Evolutionary conservation across 2,113 vertebrate genomes (phyloP).

Genomic region (Promerops cafer): DNA sequence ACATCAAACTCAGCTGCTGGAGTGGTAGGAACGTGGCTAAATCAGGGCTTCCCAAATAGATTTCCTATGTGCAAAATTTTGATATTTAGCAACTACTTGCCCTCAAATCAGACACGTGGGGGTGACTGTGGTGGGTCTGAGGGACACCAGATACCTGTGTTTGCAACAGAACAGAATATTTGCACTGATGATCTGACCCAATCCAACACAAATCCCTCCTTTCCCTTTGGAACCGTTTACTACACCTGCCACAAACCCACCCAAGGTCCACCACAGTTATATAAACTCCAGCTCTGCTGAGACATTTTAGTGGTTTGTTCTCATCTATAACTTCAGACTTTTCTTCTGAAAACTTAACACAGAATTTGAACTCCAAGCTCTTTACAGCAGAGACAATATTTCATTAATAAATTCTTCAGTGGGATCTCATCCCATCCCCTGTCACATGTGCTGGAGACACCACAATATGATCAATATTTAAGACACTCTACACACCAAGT

Average conservation of each 20-base stretch:
- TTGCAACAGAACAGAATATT: not conserved
- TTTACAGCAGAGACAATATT: not conserved
- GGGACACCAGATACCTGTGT: rapidly evolving
- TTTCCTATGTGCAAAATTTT: not conserved
- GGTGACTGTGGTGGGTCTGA: not conserved
- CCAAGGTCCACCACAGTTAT: not conserved
- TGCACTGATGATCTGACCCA: not conserved
- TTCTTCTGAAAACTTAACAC: not conserved
- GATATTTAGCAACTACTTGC: not conserved
- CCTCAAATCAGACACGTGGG: rapidly evolving
- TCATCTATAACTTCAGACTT: not conserved
- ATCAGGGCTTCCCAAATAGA: not conserved
- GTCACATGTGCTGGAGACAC: not conserved
- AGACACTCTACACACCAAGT: not conserved
- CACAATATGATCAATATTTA: not conserved
- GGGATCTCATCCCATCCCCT: not conserved
- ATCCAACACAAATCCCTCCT: not conserved
- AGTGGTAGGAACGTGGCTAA: not conserved
- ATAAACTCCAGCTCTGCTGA: not conserved
- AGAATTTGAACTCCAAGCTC: not conserved
- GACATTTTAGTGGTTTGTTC: not conserved
- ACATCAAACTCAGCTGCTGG: not conserved
- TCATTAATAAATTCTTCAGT: not conserved
- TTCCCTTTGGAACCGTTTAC: not conserved
- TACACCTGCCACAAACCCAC: not conserved